Evolutionary conservation across 2,888 invertebrate species (phyloP).

Genomic region (Noctua janthe): DNA sequence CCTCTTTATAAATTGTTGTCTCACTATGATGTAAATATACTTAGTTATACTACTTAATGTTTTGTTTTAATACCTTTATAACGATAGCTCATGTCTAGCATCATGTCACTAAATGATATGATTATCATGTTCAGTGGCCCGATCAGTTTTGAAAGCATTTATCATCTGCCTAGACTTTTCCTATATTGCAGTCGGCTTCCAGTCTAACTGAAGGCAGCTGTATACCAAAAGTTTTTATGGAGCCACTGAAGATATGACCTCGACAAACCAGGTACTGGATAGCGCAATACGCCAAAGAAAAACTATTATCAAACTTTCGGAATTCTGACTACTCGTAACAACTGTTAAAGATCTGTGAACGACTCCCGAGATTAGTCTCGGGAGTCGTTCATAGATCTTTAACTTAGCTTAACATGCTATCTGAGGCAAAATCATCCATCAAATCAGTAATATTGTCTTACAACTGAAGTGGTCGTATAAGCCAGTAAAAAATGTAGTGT

Average conservation of each 20-base stretch:
- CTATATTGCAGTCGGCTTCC: neutral
- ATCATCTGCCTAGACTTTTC: neutral
- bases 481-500: neutral
- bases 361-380: no score
- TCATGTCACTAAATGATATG: neutral
- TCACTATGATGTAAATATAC: constrained; percentile 36
- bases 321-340: neutral
- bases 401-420: neutral
- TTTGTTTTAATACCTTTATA: neutral
- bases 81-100: no score
- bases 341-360: neutral
- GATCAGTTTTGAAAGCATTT: neutral
- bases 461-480: neutral
- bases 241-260: neutral
- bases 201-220: neutral
- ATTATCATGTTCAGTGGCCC: neutral
- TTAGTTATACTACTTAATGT: neutral
- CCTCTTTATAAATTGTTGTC: constrained; percentile 31
- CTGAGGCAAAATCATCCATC: neutral
- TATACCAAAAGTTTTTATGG: neutral
- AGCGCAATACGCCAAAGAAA: neutral
- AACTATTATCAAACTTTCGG: neutral
- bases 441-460: neutral
- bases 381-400: no score
- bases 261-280: neutral